Evolutionary conservation across 2,888 invertebrate species (phyloP), one percentile per base, ranked within the genome.

Genomic region (Oscheius sp.): DNA sequence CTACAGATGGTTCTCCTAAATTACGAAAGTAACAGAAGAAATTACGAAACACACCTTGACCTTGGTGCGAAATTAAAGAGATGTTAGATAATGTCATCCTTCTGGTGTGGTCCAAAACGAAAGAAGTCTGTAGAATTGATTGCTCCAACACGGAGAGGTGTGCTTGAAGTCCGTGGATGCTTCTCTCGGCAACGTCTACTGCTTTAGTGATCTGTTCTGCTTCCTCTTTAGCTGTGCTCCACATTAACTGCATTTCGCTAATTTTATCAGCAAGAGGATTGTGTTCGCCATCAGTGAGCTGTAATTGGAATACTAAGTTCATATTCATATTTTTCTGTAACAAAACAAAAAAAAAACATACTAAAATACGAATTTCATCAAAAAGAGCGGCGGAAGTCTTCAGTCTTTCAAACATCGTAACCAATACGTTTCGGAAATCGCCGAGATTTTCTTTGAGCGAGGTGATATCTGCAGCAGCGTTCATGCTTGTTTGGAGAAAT

Each of bases 91-190:
- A 18, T 3, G 66, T 66, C 49, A 66, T 66, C n/a, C 66, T 46
- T 18, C 52, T 49, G 7, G 66, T 66, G 16, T 66, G 66, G 27
- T 66, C 66, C 23, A 66, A 49, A 18, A 66, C 66, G 29, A 66
- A 66, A 3, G 66, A 52, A 9, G 66, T 66, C 16, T 66, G 46
- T 16, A 66, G 49, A 25, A 66, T 49, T n/a, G 66, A 46, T 35
- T 66, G 66, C 52, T 66, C 66, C 16, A 66, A 29, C n/a, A 66
- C 66, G 2, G 66, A 49, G n/a, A 66, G 49, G 66, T 66, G 66
- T 16, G 49, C 66, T 29, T 66, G 52, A 29, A 66, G 23, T 3
- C 52, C 52, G 18, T 27, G 6, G 27, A 49, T 52, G 7, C 66
- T 66, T 49, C 29, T 49, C 18, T 66, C 66, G 29, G 66, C 66